Conservation (phyloP, 2,888 invertebrate species). For the Iphiclides podalirius region DNA sequence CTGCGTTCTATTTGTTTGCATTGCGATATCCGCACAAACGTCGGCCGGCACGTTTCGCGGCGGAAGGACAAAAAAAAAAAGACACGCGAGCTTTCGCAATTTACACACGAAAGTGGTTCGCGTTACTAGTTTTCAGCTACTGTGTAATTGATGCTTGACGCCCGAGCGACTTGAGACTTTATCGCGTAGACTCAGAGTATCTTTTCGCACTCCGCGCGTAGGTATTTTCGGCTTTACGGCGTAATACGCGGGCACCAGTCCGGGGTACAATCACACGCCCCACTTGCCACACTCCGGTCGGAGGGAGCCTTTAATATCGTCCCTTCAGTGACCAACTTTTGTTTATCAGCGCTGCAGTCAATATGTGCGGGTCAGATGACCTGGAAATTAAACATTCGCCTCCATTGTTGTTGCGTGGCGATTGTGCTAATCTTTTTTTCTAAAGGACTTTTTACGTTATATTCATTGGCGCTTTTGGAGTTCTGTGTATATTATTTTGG, state of each 20-base stretch:
- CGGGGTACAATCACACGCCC: constrained; percentile 6
- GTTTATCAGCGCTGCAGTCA: constrained; percentile 11
- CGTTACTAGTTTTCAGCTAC: constrained; percentile 1
- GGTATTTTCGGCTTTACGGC: not conserved
- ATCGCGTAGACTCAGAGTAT: not conserved
- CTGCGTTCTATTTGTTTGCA: not conserved
- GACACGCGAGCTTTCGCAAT: not conserved
- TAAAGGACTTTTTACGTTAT: too few relatives aligned
- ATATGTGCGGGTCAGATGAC: constrained; percentile 1
- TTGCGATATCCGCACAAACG: not conserved
- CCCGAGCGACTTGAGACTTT: constrained; percentile 4
- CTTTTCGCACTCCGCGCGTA: not conserved
- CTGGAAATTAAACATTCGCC: not conserved
- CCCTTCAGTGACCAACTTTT: constrained; percentile 7
- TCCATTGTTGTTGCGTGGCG: not conserved
- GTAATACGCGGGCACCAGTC: not conserved
- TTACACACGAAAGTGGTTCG: not conserved
- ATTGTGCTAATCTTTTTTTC: too few relatives aligned
- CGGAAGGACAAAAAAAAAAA: not conserved
- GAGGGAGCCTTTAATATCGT: constrained; percentile 13
- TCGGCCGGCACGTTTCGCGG: not conserved
- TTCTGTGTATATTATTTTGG: too few relatives aligned
- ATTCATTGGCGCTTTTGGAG: too few relatives aligned
- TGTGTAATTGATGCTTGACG: not conserved
- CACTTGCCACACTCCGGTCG: constrained; percentile 4